Conservation (phyloP, 2,797 vertebrate species). For the Onychomys leucogaster region DNA sequence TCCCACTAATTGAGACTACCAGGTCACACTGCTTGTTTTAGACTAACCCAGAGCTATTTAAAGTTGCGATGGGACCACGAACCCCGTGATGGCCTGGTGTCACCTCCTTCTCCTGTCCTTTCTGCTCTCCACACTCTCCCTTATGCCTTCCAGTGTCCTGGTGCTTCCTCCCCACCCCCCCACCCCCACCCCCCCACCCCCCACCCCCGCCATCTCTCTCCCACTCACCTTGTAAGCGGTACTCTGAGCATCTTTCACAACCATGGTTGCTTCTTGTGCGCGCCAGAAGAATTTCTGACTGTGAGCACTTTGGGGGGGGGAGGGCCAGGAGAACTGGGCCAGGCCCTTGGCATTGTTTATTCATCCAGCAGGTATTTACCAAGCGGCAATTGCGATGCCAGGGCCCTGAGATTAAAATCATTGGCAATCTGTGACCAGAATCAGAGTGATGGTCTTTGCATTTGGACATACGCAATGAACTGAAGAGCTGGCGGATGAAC, state of each 20-base stretch:
- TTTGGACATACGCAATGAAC: neutral
- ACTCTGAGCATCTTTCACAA: neutral
- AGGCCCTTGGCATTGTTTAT: conserved; percentile 42
- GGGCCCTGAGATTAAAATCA: conserved; percentile 39
- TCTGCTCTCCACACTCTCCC: neutral
- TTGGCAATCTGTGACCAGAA: conserved; percentile 30
- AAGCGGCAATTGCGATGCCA: conserved; percentile 40
- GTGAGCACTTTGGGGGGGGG: conserved; percentile 16
- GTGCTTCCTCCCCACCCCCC: neutral
- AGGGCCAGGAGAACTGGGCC: neutral
- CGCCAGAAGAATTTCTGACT: neutral
- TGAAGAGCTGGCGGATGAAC: conserved; percentile 3
- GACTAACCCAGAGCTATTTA: conserved; percentile 74
- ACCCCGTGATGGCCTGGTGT: neutral
- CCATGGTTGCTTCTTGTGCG: neutral
- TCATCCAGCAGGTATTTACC: conserved; percentile 57
- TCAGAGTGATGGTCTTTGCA: neutral
- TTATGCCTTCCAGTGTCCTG: neutral
- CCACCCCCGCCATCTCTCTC: too few species aligned
- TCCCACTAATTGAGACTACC: conserved; percentile 72
- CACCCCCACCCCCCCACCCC: too few species aligned
- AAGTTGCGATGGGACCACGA: conserved; percentile 74
- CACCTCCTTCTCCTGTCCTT: conserved; percentile 27
- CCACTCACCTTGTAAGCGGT: neutral
- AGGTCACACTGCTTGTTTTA: conserved; percentile 74